Conservation (phyloP, 2,797 vertebrate species). For the Parambassis ranga region DNA sequence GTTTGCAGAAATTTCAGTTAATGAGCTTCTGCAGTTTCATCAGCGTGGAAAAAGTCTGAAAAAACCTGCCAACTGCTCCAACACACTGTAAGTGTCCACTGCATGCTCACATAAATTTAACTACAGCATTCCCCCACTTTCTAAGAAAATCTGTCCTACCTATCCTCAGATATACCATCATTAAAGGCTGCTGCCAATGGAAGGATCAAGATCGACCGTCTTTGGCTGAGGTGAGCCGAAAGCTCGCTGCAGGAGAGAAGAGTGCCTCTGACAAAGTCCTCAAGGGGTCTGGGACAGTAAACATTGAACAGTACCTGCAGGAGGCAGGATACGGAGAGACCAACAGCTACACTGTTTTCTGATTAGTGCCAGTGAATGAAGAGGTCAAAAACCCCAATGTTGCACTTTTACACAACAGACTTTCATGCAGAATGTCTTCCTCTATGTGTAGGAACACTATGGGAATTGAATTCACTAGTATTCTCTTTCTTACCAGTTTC, state of each 20-base stretch:
- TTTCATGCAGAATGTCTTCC: slow-evolving; percentile 6
- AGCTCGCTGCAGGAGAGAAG: slow-evolving; percentile 79
- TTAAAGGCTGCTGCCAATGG: slow-evolving; percentile 92
- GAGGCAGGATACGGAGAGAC: slow-evolving; percentile 83
- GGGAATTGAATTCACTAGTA: neutral
- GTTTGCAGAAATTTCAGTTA: slow-evolving; percentile 85
- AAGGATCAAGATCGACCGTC: slow-evolving; percentile 79
- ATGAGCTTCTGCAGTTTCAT: slow-evolving; percentile 86
- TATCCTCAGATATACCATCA: slow-evolving; percentile 82
- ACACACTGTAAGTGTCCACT: slow-evolving; percentile 79
- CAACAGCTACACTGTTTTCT: slow-evolving; percentile 88
- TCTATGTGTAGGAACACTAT: slow-evolving; percentile 6
- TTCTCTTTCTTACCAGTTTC: neutral
- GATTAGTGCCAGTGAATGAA: slow-evolving; percentile 44
- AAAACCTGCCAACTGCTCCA: slow-evolving; percentile 86
- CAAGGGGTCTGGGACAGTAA: slow-evolving; percentile 81
- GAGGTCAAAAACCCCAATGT: neutral
- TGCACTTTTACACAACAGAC: slow-evolving; percentile 12
- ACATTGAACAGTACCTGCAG: slow-evolving; percentile 84
- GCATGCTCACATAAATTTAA: neutral
- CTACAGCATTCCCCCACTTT: neutral
- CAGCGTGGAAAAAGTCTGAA: slow-evolving; percentile 88
- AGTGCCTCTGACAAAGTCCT: slow-evolving; percentile 84
- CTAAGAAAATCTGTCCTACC: neutral
- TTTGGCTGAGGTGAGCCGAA: slow-evolving; percentile 76